Conservation (phyloP, 37 sponge, comb jelly and placozoan species). For the Amphimedon queenslandica region DNA sequence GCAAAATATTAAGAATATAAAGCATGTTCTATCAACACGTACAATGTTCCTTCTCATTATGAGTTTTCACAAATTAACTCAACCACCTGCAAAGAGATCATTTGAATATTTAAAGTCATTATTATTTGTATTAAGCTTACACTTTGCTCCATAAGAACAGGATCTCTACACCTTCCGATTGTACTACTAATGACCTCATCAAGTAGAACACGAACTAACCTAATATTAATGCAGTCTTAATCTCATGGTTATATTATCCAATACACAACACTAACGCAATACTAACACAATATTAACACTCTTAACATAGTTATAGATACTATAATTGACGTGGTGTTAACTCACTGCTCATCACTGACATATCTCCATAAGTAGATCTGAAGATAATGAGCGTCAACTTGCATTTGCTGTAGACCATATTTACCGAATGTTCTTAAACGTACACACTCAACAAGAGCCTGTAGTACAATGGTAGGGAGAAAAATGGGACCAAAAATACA, state of each 20-base stretch:
- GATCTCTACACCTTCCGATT: conserved; percentile 86
- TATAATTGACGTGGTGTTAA: not conserved
- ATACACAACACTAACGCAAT: no score
- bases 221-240: conserved; percentile 6
- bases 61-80: no score
- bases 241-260: not conserved
- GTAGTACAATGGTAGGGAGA: not conserved
- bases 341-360: conserved; percentile 95
- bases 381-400: conserved; percentile 94
- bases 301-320: not conserved
- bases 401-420: conserved; percentile 98
- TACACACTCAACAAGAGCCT: conserved; percentile 97
- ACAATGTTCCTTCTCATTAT: no score
- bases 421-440: conserved; percentile 93
- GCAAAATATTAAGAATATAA: no score
- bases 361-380: conserved; percentile 96
- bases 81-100: no score
- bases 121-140: no score
- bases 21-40: no score
- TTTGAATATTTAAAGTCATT: no score
- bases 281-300: not conserved
- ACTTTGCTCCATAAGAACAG: conserved; percentile 89
- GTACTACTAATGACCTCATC: conserved; percentile 90
- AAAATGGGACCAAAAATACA: no score
- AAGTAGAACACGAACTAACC: conserved; percentile 73